Base-by-base conservation (phyloP, 1,140 invertebrate species). In the Lepidurus packardi region DNA sequence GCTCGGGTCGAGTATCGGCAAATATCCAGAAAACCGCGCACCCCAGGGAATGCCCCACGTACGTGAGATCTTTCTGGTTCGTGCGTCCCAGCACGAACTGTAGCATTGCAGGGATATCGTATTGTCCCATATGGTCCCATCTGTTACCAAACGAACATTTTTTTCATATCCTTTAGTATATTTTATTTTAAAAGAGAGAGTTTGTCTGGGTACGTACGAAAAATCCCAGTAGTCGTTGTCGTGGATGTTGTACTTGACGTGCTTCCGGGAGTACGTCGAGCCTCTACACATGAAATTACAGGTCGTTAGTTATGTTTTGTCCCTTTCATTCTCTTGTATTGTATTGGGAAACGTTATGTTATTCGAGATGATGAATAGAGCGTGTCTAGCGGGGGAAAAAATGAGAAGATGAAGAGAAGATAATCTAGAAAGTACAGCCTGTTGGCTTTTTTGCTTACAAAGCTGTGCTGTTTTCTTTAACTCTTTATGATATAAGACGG, bases 11-110 rank as follows among this genome's bases (percentile, higher is more conserved):
- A 80, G 84, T 86, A 7, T 80, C 82, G 79, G 88, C 82, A 42
- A 85, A 79, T 0, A 91, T 89, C 82, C 88, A 90, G 79, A 90
- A 89, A 1, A 83, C 83, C 0, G 89, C 88, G 0, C 88, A 90
- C 21, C 92, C 92, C 85, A 93, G 89, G 0, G 90, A 91, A 82
- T 92, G 89, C 0, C 91, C 92, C 1, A 92, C 83, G 83, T 92
- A 94, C 80, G 88, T 87, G 5, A 94, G 78, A 73, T 89, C 85
- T n/a, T 84, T 81, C 75, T 88, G 83, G 1, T 84, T 83, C 0
- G 90, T 91, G 1, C 76, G 80, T 47, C 88, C 87, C 1, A 90
- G 84, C 16, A 88, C 84, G 80, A 85, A 86, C 74, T 88, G 83
- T 34, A 90, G 82, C 82, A 88, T 86, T 0, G 89, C 86, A 24